phyloP scores from a whole-genome alignment of 2,888 invertebrate genomes.

The Eumacrocentrus americanus region DNA sequence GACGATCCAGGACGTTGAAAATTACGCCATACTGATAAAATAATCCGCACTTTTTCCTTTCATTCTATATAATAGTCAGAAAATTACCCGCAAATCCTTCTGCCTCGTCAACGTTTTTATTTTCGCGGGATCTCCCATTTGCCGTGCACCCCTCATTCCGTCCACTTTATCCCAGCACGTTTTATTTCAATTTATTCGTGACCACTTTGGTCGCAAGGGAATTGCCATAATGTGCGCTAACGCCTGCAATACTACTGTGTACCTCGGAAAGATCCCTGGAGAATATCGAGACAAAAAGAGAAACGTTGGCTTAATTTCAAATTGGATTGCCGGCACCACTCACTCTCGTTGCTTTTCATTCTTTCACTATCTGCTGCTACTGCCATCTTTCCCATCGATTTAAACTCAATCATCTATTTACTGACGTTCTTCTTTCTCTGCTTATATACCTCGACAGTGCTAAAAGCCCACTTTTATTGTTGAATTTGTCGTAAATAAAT shows the following conservation, averaged over 20 bases:
- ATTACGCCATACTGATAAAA: too few relatives aligned
- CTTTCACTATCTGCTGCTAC: background rate
- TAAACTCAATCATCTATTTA: background rate
- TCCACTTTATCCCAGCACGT: background rate
- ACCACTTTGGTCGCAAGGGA: background rate
- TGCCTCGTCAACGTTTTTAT: too few relatives aligned
- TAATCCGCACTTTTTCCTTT: too few relatives aligned
- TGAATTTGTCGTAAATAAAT: too few relatives aligned
- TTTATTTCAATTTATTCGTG: slow-evolving; percentile 16
- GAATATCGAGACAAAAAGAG: background rate
- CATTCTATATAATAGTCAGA: too few relatives aligned
- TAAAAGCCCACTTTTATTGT: too few relatives aligned
- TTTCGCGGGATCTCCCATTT: too few relatives aligned
- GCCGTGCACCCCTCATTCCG: background rate
- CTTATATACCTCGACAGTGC: too few relatives aligned
- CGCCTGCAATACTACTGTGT: background rate
- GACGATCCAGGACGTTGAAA: too few relatives aligned
- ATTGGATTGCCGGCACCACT: background rate
- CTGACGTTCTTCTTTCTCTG: too few relatives aligned
- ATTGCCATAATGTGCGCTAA: background rate
- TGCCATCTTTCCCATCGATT: background rate
- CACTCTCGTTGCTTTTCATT: background rate
- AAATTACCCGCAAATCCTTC: too few relatives aligned
- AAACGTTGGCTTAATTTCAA: background rate
- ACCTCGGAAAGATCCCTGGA: background rate